Evolutionary conservation across 2,113 vertebrate species (phyloP).

Genomic region (Mixornis gularis): DNA sequence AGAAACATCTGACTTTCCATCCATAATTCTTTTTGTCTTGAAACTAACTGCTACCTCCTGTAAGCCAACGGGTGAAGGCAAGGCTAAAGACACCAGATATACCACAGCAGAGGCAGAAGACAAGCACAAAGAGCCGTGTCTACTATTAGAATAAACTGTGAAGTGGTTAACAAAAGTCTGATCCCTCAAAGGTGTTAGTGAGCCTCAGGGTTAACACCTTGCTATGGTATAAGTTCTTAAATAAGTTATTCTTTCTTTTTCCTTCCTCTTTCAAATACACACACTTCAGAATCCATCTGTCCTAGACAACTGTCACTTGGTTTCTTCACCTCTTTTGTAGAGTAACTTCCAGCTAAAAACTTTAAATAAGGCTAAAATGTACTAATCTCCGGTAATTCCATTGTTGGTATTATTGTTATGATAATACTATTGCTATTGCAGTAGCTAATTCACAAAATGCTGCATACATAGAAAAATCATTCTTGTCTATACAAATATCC

Average conservation of each 20-base stretch:
- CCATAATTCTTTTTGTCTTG: neutral
- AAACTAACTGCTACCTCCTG: neutral
- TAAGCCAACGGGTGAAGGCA: neutral
- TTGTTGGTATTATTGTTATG: neutral
- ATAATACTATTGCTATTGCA: neutral
- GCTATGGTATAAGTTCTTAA: neutral
- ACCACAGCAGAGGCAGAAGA: neutral
- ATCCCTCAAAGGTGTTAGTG: neutral
- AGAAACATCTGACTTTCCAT: neutral
- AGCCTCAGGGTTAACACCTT: neutral
- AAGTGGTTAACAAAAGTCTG: neutral
- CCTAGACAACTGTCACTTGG: neutral
- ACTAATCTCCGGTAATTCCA: neutral
- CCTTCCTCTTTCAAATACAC: neutral
- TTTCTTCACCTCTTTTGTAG: neutral
- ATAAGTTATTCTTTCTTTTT: neutral
- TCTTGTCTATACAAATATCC: neutral
- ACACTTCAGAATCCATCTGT: neutral
- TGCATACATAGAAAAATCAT: neutral
- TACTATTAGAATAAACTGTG: neutral
- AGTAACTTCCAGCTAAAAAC: neutral
- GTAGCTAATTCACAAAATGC: neutral
- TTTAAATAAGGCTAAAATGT: neutral
- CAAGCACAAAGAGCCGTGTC: neutral
- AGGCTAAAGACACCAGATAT: neutral